phyloP scores from a whole-genome alignment of 2,797 vertebrate species.

The Sebastes hubbsi region DNA sequence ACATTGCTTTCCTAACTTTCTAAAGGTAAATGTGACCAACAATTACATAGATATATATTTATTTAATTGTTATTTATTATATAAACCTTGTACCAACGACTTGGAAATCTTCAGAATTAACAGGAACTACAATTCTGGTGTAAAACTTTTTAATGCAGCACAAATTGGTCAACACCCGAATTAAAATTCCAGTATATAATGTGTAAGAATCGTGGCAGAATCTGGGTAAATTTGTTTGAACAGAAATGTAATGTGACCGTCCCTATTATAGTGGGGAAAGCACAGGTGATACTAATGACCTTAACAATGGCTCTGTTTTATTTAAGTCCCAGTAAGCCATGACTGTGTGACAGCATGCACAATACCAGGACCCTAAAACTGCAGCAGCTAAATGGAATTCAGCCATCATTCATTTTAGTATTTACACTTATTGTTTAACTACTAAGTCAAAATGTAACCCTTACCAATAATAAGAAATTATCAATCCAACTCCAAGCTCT shows the following conservation, averaged over 20 bases:
- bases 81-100: too few species aligned
- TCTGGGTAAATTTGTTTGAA: neutral
- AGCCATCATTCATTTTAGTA: neutral
- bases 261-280: neutral
- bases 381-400: neutral
- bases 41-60: too few species aligned
- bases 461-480: conserved; percentile 64
- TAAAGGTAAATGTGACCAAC: too few species aligned
- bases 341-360: neutral
- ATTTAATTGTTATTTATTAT: too few species aligned
- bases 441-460: conserved; percentile 5
- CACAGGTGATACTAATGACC: neutral
- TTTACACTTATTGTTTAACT: neutral
- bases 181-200: too few species aligned
- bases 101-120: too few species aligned
- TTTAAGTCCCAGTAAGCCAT: neutral
- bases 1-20: too few species aligned
- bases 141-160: too few species aligned
- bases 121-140: too few species aligned
- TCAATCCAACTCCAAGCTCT: conserved; percentile 80
- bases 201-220: neutral
- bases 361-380: neutral
- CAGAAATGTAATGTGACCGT: neutral
- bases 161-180: too few species aligned
- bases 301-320: neutral